Base-by-base conservation (phyloP, 2,113 vertebrate genomes). In the Scomber scombrus region DNA sequence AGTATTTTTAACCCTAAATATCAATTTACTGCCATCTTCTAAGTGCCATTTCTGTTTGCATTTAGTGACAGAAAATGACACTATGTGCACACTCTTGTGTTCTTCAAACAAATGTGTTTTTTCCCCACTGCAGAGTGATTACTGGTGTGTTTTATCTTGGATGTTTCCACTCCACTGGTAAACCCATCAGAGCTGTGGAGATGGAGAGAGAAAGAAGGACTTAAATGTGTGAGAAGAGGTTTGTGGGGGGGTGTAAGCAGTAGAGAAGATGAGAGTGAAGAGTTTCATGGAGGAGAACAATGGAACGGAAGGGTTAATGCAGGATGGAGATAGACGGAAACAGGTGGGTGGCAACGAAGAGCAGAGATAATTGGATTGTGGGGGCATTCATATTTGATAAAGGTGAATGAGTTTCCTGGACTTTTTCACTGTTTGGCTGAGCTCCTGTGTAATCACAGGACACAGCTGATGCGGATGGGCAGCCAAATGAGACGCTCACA, bases 321-420 rank as follows among this genome's bases (percentile, higher is more conserved):
- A 21, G 9, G 34, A 40, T 40, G 34, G 34, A 40, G 51, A 57
- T 19, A 8, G 50, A 46, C 23, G 23, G 57, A 57, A 78, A 43
- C 19, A 47, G 15, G 82, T 70, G 70, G 72, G 72, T 26, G 63
- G 73, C 55, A 19, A 16, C 34, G 54, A 73, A 45, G 23, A 19
- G 62, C 31, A 61, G 31, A 31, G 52, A 66, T 83, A 78, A 86
- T 77, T 82, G 55, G 75, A 83, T 79, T 40, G 78, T 54, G 47
- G 52, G 73, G 14, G 51, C n/a, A 5, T 66, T 78, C 26, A 61
- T 71, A 83, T 85, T 78, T 77, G 73, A 82, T 0, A 6, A 40
- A 66, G 71, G 70, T 26, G 56, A 74, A 56, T 64, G 46, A 76
- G 66, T 46, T 72, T 76, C 67, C 45, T 71, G 70, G 60, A 81